phyloP scores from a whole-genome alignment of 92 coral and sea anemone genomes.

The Galaxea fascicularis region DNA sequence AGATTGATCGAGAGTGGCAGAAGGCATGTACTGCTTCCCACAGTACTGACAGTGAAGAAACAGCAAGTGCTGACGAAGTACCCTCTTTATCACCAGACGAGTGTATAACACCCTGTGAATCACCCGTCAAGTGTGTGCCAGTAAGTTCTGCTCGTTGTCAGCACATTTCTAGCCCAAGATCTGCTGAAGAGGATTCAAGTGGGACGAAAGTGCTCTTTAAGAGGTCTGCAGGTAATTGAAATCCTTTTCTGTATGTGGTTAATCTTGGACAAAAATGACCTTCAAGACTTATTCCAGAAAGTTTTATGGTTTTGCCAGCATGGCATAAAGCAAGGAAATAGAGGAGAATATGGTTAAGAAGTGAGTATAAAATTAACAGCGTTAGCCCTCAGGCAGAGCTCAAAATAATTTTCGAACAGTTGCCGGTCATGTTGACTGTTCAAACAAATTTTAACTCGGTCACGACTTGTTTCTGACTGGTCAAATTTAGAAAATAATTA shows the following conservation, averaged over 20 bases:
- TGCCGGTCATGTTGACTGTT: no score
- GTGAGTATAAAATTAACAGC: no score
- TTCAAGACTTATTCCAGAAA: no score
- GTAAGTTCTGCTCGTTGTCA: conserved; percentile 2
- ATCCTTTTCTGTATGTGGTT: not conserved
- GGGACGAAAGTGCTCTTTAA: conserved; percentile 21
- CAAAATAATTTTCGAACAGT: no score
- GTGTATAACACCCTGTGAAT: not conserved
- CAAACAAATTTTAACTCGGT: no score
- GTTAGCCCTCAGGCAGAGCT: no score
- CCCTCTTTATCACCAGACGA: not conserved
- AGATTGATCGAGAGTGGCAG: not conserved
- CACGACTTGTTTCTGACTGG: no score
- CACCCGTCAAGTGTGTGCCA: not conserved
- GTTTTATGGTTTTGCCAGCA: no score
- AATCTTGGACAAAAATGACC: not conserved
- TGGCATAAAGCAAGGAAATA: no score
- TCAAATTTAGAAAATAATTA: no score
- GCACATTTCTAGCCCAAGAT: not conserved
- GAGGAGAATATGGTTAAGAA: no score
- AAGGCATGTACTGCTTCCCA: not conserved
- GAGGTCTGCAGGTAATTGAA: conserved; percentile 26
- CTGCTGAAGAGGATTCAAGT: not conserved
- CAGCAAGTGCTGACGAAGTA: not conserved
- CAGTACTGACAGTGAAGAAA: conserved; percentile 3